These are phyloP conservation scores for Illadopsis cleaveri DNA, from an alignment of 2,113 vertebrate genomes.

Conservation along the genomic window DNA sequence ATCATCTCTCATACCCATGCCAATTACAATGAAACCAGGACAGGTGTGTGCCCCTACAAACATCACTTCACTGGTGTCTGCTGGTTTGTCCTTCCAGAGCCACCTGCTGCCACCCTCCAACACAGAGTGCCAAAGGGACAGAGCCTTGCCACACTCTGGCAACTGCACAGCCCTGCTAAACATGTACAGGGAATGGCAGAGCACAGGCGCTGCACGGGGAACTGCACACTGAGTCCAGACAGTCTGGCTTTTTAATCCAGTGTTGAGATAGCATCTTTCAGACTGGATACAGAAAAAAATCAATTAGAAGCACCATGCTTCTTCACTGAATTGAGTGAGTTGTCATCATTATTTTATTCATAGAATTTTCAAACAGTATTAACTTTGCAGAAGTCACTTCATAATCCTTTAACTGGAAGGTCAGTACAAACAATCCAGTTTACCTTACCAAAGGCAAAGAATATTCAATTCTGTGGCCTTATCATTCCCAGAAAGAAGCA, in stretches of 20 bases:
- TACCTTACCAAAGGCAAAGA: not conserved
- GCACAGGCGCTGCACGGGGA: rapidly evolving
- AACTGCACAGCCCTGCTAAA: not conserved
- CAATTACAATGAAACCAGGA: rapidly evolving
- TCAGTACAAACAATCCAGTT: not conserved
- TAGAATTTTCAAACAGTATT: not conserved
- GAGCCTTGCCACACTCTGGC: not conserved
- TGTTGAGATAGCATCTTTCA: not conserved
- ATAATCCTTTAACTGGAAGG: not conserved
- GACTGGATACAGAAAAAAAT: not conserved
- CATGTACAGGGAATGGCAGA: rapidly evolving
- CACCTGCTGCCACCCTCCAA: not conserved
- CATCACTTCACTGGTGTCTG: not conserved
- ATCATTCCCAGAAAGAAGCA: not conserved
- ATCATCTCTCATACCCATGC: rapidly evolving
- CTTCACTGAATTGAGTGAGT: not conserved
- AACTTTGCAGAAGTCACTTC: not conserved
- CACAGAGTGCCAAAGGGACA: rapidly evolving
- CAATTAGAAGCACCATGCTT: not conserved
- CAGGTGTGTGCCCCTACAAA: rapidly evolving
- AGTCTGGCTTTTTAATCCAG: not conserved
- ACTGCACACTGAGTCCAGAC: not conserved
- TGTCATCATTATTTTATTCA: not conserved
- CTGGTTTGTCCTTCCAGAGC: not conserved
- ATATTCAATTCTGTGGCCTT: not conserved